Conservation (phyloP, 2,888 invertebrate genomes). For the Lepidocyrtoides sp. region DNA sequence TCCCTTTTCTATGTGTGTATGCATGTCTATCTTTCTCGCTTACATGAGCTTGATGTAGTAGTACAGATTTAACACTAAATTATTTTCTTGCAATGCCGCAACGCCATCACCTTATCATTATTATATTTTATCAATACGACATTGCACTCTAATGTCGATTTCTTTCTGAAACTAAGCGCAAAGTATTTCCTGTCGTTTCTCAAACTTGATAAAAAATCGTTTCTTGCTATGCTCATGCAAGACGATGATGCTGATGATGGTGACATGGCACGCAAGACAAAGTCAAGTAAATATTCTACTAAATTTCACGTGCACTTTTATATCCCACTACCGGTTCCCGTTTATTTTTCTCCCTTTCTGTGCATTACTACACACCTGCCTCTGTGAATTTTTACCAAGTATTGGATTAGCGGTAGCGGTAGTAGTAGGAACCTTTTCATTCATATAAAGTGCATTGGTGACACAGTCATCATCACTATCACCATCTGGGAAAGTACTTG, state of each 20-base stretch:
- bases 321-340: neutral
- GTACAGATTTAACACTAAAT: constrained; percentile 42
- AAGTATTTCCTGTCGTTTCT: neutral
- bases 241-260: neutral
- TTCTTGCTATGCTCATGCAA: no score
- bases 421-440: neutral
- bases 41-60: constrained; percentile 14
- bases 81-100: constrained; percentile 10
- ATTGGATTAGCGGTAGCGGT: neutral
- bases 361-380: neutral
- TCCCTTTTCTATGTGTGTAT: neutral
- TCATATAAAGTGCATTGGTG: neutral
- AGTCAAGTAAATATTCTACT: neutral
- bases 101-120: neutral
- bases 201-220: neutral
- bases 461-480: neutral
- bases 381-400: neutral
- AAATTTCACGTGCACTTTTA: neutral
- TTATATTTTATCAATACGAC: neutral
- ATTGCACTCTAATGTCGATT: constrained; percentile 21
- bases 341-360: neutral
- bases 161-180: neutral
- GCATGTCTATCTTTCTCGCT: neutral
- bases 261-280: neutral
- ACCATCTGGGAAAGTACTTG: constrained; percentile 36